These are phyloP conservation scores for Galago senegalensis DNA, from an alignment of 2,797 vertebrate species.

Conservation along the genomic window DNA sequence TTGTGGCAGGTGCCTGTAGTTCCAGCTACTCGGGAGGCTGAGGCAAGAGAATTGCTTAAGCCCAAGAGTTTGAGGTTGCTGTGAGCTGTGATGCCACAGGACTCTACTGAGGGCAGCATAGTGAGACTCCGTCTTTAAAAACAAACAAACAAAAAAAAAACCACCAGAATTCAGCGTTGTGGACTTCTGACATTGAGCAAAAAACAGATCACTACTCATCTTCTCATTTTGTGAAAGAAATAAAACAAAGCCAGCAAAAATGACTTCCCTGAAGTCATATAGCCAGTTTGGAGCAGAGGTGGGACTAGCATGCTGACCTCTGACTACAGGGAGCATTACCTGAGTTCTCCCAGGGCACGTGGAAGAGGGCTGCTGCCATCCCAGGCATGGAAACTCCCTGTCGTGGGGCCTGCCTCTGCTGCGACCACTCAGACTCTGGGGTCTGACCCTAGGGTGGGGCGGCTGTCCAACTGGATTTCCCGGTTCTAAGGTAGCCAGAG, in stretches of 20 bases:
- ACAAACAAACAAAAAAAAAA: no score
- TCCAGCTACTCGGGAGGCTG: no score
- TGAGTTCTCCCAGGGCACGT: no score
- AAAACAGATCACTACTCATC: rapidly evolving
- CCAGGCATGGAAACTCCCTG: neutral
- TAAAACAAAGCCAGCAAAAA: neutral
- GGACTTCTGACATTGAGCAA: neutral
- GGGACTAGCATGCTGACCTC: neutral
- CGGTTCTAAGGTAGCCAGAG: neutral
- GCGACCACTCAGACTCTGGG: rapidly evolving
- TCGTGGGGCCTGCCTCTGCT: neutral
- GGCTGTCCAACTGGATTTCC: neutral
- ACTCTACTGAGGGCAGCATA: no score
- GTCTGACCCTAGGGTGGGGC: neutral
- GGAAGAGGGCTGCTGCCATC: rapidly evolving
- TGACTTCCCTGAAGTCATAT: neutral
- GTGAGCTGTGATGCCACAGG: no score
- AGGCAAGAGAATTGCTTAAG: no score
- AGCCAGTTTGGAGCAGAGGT: neutral
- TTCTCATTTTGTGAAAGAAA: neutral
- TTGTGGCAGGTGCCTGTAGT: no score
- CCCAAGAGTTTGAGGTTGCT: no score
- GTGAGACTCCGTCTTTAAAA: no score
- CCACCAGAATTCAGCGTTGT: rapidly evolving
- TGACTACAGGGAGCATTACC: neutral